Evolutionary conservation across 1,140 invertebrate species (phyloP), one percentile per base, ranked within the genome.

Genomic region (Delia radicum): DNA sequence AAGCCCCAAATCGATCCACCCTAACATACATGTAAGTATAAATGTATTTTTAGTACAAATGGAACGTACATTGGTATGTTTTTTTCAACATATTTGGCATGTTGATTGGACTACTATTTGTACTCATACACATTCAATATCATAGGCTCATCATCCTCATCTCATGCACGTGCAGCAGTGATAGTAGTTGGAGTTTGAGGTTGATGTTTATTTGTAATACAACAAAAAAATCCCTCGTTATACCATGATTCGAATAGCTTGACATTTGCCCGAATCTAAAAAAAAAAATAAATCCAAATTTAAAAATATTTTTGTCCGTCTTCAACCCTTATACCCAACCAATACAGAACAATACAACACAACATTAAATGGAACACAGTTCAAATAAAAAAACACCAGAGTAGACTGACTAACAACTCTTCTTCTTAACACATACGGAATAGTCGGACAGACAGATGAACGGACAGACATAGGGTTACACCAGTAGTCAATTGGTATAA

Each of bases 221-320:
- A 33, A 69, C 8, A 69, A 33, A 21, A n/a, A 69, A 69, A 37
- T 37, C 8, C 31, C 29, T 69, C 18, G 65, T 69, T 69, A 33
- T 69, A n/a, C 29, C 21, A 33, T 69, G 65, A 69, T 69, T 33
- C 29, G 29, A 69, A 69, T 69, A 37, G 65, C 31, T 69, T 69
- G 65, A 69, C 65, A 69, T 69, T 69, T 69, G 65, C 65, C 65
- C 65, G n/a, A 69, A 69, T 21, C 65, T 69, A 18, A 18, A 55
- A 28, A 65, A 63, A 8, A 63, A 65, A 69, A 69, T 15, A 67
- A 67, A 18, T 13, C 29, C 8, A 37, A 37, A 69, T 24, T 33
- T 69, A 29, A 69, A 69, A n/a, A 29, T 33, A 33, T 69, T 21
- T 69, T 33, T 69, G 18, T n/a, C n/a, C n/a, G n/a, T 42, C n/a